These are phyloP conservation scores for Cyprinella venusta DNA, from an alignment of 2,797 vertebrate genomes.

Conservation along the genomic window DNA sequence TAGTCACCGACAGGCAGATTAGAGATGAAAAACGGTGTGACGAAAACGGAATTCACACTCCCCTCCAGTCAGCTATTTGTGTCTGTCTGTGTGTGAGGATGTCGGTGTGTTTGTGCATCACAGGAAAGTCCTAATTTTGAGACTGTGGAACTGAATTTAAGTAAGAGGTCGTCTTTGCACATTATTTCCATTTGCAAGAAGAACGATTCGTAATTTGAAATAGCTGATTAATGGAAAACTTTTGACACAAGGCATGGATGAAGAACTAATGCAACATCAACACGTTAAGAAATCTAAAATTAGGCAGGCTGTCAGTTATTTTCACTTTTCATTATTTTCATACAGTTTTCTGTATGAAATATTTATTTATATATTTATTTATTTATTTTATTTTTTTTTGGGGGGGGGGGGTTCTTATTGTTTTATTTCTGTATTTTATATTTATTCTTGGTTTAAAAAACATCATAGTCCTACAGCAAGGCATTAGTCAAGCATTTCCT, in stretches of 20 bases:
- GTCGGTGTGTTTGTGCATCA: conserved; percentile 26
- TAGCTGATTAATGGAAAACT: conserved; percentile 15
- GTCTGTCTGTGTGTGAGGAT: conserved; percentile 15
- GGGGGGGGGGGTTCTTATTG: too few species aligned
- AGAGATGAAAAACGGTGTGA: neutral
- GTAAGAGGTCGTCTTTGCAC: neutral
- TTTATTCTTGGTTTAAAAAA: neutral
- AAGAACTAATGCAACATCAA: neutral
- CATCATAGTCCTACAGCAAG: neutral
- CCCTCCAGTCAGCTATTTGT: neutral
- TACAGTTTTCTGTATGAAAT: too few species aligned
- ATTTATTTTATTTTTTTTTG: too few species aligned
- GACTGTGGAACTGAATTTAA: neutral
- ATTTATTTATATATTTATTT: too few species aligned
- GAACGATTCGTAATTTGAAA: conserved; percentile 8
- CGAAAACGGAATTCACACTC: conserved; percentile 39
- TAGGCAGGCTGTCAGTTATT: neutral
- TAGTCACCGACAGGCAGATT: conserved; percentile 11
- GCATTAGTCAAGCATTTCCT: neutral
- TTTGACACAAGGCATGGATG: neutral
- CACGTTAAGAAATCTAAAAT: conserved; percentile 6
- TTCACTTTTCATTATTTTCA: neutral
- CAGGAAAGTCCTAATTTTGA: neutral
- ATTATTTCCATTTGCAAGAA: conserved; percentile 15
- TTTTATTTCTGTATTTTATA: too few species aligned